Base-by-base conservation (phyloP, 2,888 invertebrate species). In the Petrolisthes cinctipes region DNA sequence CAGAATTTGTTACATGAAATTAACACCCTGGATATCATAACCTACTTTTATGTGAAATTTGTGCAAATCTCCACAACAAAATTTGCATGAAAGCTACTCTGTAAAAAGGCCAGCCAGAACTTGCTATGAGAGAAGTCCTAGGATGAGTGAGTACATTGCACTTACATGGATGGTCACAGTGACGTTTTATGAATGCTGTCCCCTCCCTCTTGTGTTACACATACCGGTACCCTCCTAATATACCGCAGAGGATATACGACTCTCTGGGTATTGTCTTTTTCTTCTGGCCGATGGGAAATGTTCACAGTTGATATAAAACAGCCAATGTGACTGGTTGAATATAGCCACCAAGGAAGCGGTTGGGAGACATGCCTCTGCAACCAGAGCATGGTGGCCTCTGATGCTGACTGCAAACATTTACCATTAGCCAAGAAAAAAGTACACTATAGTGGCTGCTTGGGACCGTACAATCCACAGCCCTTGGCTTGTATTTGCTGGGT, bases 1-100 rank as follows among this genome's bases (percentile, higher is more conserved):
- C 86, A 86, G 86, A 86, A 86, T 83, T 86, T 86, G 80, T 78
- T 86, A 75, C 76, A 79, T 54, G 68, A 85, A 85, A 85, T 76
- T 54, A 85, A 85, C 85, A 85, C 85, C 85, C 85, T 85, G 85
- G 85, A 85, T 79, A 66, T 66, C 66, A 78, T 85, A 79, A 85
- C 68, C 76, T 83, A 83, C 37, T 51, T 68, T 68, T 76, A 14
- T 11, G 54, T 23, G 61, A 85, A 20, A 66, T 11, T 85, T 85
- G 79, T 85, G 85, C 79, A 85, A 76, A 79, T 85, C 79, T 85
- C 79, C 51, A 56, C 78, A 84, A 81, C 61, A 84, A 71, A 11
- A 71, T 71, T 20, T n/a, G 20, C 20, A 71, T n/a, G 71, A 71
- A n/a, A 71, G 11, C 71, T n/a, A 71, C 37, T 37, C 37, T 37